Conservation (phyloP, 37 sponge, comb jelly and placozoan species). For the Tethya wilhelma region DNA sequence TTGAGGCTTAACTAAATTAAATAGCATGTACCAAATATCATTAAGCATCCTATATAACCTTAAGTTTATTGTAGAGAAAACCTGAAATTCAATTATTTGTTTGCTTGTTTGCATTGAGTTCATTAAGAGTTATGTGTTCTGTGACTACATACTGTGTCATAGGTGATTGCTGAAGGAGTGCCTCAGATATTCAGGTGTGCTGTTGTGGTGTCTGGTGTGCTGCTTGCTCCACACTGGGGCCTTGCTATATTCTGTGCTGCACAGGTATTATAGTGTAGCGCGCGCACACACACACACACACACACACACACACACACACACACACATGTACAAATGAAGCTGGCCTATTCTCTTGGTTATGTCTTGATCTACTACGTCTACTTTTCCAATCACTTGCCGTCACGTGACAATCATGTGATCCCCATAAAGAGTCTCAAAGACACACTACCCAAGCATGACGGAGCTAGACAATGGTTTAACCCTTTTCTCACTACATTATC, state of each 20-base stretch:
- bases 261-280: too few species aligned
- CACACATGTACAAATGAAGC: slow-evolving; percentile 51
- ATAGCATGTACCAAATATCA: too few species aligned
- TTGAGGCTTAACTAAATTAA: too few species aligned
- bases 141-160: too few species aligned
- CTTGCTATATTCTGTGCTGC: slow-evolving; percentile 54
- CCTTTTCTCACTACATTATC: slow-evolving; percentile 30
- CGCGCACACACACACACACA: slow-evolving; percentile 20
- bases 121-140: too few species aligned
- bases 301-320: slow-evolving; percentile 8
- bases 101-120: too few species aligned
- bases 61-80: too few species aligned
- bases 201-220: slow-evolving; percentile 48
- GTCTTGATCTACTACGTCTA: slow-evolving; percentile 69
- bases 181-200: slow-evolving; percentile 59
- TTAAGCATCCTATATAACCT: too few species aligned
- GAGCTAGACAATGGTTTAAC: slow-evolving; percentile 16
- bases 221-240: slow-evolving; percentile 54
- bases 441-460: slow-evolving; percentile 49
- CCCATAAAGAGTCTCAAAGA: slow-evolving; percentile 53
- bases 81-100: too few species aligned
- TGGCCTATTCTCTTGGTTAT: slow-evolving; percentile 66
- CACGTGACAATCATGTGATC: slow-evolving; percentile 3
- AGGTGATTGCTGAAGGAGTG: slow-evolving; percentile 77
- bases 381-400: slow-evolving; percentile 29